These are phyloP conservation scores for Enteromius afrohamiltoni DNA, from an alignment of 2,797 vertebrate genomes.

Conservation along the genomic window DNA sequence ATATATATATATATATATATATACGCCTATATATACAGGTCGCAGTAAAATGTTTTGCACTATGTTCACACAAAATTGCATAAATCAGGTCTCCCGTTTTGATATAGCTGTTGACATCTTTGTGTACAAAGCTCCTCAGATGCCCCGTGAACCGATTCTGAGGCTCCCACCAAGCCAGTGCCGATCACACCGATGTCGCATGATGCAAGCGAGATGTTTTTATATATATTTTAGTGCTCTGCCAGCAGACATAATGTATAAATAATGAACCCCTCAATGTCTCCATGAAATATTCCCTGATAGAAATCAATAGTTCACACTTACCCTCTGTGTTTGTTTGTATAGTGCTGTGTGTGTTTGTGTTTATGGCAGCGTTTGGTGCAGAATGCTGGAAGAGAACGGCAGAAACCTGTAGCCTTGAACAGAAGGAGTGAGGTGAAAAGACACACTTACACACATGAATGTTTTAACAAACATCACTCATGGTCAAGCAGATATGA, in stretches of 20 bases:
- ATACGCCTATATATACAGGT: neutral
- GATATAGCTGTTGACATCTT: neutral
- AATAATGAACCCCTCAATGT: constrained; percentile 19
- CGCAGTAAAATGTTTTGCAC: neutral
- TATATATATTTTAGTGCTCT: constrained; percentile 6
- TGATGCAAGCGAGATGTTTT: constrained; percentile 8
- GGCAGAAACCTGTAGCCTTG: constrained; percentile 14
- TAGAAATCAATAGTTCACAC: constrained; percentile 29
- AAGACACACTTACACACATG: constrained; percentile 2
- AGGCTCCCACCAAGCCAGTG: neutral
- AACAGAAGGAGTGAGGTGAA: neutral
- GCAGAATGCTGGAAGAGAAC: neutral
- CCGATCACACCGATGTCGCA: neutral
- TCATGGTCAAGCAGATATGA: constrained; percentile 16
- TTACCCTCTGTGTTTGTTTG: constrained; percentile 15
- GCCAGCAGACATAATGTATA: neutral
- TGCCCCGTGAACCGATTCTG: neutral
- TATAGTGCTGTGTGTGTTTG: neutral
- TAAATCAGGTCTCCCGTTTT: neutral
- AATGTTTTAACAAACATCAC: constrained; percentile 33
- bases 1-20: too few relatives aligned
- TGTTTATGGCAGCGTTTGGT: constrained; percentile 22
- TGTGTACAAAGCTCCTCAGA: neutral
- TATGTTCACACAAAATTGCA: neutral
- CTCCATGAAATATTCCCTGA: constrained; percentile 12